Conservation (phyloP, 2,797 vertebrate genomes). For the Gymnoscopelus braueri region DNA sequence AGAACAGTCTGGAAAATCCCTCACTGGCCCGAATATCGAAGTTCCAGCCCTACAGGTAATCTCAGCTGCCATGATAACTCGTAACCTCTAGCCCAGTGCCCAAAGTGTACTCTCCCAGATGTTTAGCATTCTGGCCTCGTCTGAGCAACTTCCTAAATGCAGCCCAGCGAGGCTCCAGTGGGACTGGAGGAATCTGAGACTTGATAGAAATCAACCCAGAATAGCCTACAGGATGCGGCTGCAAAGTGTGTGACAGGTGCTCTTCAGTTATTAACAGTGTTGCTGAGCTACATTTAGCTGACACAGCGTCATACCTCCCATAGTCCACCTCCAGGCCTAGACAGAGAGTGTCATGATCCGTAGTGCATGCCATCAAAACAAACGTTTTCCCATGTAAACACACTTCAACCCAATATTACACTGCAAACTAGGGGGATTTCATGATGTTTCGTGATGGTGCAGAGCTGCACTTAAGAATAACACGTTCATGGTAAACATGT, state of each 20-base stretch:
- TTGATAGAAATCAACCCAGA: constrained; percentile 81
- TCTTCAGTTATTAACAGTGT: constrained; percentile 67
- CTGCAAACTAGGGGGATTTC: constrained; percentile 2
- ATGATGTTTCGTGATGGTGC: constrained; percentile 9
- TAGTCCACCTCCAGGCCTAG: constrained; percentile 27
- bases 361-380: constrained; percentile 39
- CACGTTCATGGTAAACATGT: too few species aligned
- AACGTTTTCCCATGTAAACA: constrained; percentile 26
- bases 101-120: constrained; percentile 57
- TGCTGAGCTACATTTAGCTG: constrained; percentile 71
- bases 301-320: constrained; percentile 38
- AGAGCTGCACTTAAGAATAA: constrained; percentile 23
- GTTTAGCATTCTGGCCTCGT: constrained; percentile 45
- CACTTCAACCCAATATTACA: constrained; percentile 32
- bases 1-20: background rate
- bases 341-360: constrained; percentile 12
- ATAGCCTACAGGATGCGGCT: constrained; percentile 69
- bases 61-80: constrained; percentile 3
- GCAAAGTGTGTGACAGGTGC: constrained; percentile 77
- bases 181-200: constrained; percentile 75
- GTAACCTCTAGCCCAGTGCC: background rate
- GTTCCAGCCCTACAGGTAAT: background rate
- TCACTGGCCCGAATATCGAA: constrained; percentile 1
- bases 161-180: constrained; percentile 58
- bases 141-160: constrained; percentile 63